A percentile compares a stretch with the other conserved stretches of the same genome.
Evolutionary conservation across 2,797 vertebrate genomes (phyloP).

Genomic region (Syndactyla subalaris): DNA sequence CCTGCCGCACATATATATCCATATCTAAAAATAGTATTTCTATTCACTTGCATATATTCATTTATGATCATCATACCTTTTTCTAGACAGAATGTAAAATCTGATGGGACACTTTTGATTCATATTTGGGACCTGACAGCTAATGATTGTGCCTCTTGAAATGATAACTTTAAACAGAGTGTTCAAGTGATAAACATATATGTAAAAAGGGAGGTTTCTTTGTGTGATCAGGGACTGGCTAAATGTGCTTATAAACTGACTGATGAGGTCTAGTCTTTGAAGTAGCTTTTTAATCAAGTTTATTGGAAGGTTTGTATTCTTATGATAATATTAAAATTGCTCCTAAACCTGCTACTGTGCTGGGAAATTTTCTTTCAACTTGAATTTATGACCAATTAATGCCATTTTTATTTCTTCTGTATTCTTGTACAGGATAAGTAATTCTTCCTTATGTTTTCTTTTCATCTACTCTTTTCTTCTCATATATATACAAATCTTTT

Average conservation of each 20-base stretch:
- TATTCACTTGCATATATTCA: not conserved
- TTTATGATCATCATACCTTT: not conserved
- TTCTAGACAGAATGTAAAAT: not conserved
- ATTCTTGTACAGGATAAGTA: not conserved
- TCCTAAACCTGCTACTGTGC: not conserved
- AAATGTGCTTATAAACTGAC: not conserved
- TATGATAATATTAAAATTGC: not conserved
- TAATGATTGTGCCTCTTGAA: not conserved
- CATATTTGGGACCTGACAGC: not conserved
- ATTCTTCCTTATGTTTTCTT: not conserved
- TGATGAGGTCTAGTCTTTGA: not conserved
- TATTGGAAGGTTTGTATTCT: not conserved
- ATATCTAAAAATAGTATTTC: not conserved
- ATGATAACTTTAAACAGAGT: not conserved
- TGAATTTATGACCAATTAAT: not conserved
- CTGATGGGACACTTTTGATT: not conserved
- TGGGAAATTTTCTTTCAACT: not conserved
- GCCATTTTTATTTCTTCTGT: not conserved
- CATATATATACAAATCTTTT: not conserved
- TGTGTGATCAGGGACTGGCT: not conserved
- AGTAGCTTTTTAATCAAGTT: not conserved
- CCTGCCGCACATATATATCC: not conserved
- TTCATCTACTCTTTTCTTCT: not conserved
- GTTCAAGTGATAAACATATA: not conserved
- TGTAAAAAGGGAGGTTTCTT: not conserved